Conservation (phyloP, 2,797 vertebrate genomes). For the Distichodus sexfasciatus region DNA sequence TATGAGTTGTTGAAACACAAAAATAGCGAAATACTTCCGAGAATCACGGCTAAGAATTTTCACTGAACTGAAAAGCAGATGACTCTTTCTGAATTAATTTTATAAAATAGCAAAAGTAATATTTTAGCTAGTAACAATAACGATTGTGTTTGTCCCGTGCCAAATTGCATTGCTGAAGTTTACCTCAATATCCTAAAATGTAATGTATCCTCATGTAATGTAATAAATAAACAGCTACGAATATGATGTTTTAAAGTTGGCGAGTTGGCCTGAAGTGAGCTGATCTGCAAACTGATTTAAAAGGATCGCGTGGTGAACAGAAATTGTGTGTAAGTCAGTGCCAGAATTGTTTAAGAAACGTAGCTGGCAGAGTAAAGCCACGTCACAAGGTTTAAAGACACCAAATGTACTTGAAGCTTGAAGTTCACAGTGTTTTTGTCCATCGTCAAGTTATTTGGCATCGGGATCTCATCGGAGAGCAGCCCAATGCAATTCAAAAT, state of each 20-base stretch:
- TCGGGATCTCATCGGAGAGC: too few species aligned
- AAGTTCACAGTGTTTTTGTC: constrained; percentile 75
- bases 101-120: too few species aligned
- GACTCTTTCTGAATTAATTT: too few species aligned
- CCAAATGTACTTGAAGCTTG: constrained; percentile 64
- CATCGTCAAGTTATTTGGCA: constrained; percentile 75
- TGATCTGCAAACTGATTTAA: neutral
- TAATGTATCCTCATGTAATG: neutral
- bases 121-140: too few species aligned
- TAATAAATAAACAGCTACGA: neutral
- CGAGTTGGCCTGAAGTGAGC: constrained; percentile 9
- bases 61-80: too few species aligned
- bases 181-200: neutral
- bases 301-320: neutral
- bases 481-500: too few species aligned
- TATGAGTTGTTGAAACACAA: neutral
- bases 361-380: constrained; percentile 60
- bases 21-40: too few species aligned
- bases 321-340: neutral
- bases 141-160: neutral
- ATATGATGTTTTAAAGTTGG: neutral
- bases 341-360: constrained; percentile 2
- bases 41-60: too few species aligned
- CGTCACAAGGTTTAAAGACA: constrained; percentile 61
- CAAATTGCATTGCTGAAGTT: neutral